A percentile compares a stretch with the other conserved stretches of the same genome.
Conservation (phyloP, 2,113 vertebrate genomes). For the Myrmecophaga tridactyla region DNA sequence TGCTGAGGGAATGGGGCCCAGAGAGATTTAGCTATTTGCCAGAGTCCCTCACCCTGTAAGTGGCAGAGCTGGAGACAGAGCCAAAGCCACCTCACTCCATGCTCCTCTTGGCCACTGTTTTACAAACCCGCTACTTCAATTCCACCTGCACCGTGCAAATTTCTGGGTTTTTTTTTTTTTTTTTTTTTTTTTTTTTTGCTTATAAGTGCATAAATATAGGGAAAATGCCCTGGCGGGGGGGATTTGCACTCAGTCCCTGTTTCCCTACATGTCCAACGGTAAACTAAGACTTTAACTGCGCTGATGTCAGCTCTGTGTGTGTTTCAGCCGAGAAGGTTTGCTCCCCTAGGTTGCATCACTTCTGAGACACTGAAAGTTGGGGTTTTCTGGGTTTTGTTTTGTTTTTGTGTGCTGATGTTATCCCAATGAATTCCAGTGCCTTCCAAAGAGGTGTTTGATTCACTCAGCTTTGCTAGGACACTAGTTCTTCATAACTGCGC, state of each 20-base stretch:
- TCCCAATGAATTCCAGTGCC: too few species aligned
- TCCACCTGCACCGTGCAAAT: accelerated
- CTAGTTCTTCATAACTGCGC: background rate
- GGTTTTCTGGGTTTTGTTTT: background rate
- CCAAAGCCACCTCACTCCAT: background rate
- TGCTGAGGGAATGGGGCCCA: background rate
- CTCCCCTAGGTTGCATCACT: background rate
- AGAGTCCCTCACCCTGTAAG: background rate
- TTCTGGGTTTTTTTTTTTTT: too few species aligned
- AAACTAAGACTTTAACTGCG: background rate
- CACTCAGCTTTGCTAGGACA: background rate
- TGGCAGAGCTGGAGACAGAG: background rate
- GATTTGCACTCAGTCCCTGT: accelerated
- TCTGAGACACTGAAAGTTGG: background rate
- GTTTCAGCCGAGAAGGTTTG: background rate
- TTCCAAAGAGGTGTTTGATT: background rate
- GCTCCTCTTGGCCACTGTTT: background rate
- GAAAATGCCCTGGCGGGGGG: too few species aligned
- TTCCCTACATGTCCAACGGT: accelerated
- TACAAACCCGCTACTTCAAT: background rate
- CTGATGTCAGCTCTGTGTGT: accelerated
- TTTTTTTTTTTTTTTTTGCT: background rate
- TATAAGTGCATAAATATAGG: background rate
- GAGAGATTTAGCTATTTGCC: too few species aligned
- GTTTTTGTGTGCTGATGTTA: background rate